These are phyloP conservation scores for Hypomesus transpacificus DNA, from an alignment of 2,113 vertebrate species.

Conservation along the genomic window DNA sequence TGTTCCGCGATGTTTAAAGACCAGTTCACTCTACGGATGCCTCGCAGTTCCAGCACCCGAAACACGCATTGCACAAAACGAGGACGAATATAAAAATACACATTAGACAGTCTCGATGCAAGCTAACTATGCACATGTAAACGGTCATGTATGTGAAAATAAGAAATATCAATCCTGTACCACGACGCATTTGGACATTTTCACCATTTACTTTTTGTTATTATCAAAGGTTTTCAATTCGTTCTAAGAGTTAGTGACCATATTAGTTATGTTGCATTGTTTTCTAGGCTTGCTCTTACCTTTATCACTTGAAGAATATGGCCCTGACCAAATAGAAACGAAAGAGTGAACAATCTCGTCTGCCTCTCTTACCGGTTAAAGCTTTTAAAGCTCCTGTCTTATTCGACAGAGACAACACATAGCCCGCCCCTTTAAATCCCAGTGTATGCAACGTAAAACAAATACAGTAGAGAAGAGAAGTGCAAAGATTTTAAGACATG, in stretches of 20 bases:
- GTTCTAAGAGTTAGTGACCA: not conserved
- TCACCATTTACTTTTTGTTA: too few species aligned
- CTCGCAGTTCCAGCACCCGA: slow-evolving; percentile 25
- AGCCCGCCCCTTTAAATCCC: slow-evolving; percentile 70
- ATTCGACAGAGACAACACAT: slow-evolving; percentile 61
- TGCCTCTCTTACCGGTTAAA: slow-evolving; percentile 55
- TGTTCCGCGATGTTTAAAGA: slow-evolving; percentile 8
- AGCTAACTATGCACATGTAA: too few species aligned
- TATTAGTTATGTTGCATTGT: not conserved
- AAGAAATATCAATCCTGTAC: too few species aligned
- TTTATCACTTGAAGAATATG: slow-evolving; percentile 24
- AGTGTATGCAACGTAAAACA: slow-evolving; percentile 37
- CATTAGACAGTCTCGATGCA: slow-evolving; percentile 1
- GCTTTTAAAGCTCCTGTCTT: slow-evolving; percentile 51
- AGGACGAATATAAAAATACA: slow-evolving; percentile 9
- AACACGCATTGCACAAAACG: slow-evolving; percentile 18
- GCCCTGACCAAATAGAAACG: slow-evolving; percentile 36
- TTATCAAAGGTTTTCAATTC: slow-evolving; percentile 5
- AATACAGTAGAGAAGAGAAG: slow-evolving; percentile 14
- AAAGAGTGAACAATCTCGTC: slow-evolving; percentile 51
- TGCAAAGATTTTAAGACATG: not conserved
- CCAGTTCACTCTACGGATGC: slow-evolving; percentile 33
- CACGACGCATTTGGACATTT: too few species aligned
- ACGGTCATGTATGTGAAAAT: too few species aligned
- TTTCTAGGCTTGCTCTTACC: slow-evolving; percentile 42